phyloP scores from a whole-genome alignment of 1,140 invertebrate species.

The Hylyphantes graminicola region DNA sequence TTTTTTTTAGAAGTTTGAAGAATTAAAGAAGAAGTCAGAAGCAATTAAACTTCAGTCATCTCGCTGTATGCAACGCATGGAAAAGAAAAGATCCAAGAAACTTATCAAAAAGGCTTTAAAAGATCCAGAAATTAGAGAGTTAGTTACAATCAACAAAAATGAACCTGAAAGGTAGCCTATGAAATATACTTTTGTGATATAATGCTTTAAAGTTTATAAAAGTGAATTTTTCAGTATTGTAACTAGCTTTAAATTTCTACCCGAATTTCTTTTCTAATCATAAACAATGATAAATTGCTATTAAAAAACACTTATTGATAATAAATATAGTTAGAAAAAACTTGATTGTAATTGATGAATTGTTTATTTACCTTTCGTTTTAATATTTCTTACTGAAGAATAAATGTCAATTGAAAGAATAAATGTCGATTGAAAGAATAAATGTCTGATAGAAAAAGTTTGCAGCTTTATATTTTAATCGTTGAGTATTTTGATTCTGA shows the following conservation, averaged over 20 bases:
- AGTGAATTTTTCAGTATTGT: neutral
- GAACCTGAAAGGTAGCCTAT: neutral
- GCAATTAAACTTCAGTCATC: neutral
- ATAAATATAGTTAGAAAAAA: no score
- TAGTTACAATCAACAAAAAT: neutral
- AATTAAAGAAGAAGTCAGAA: conserved; percentile 28
- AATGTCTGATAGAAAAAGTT: no score
- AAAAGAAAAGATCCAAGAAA: conserved; percentile 11
- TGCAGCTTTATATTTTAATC: no score
- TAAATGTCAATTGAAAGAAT: no score
- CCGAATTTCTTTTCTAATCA: neutral
- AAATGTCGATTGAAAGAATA: no score
- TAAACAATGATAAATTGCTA: no score
- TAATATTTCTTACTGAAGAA: no score
- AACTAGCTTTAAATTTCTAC: neutral
- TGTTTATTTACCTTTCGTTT: no score
- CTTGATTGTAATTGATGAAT: no score
- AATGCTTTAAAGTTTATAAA: neutral
- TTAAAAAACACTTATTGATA: no score
- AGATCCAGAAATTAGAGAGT: conserved; percentile 26
- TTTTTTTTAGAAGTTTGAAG: conserved; percentile 48
- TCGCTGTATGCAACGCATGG: neutral
- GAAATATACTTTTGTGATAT: neutral
- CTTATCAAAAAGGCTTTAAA: conserved; percentile 36
- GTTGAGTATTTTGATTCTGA: no score